These are phyloP conservation scores for Enteromius afrohamiltoni DNA, from an alignment of 2,797 vertebrate species.

Conservation along the genomic window DNA sequence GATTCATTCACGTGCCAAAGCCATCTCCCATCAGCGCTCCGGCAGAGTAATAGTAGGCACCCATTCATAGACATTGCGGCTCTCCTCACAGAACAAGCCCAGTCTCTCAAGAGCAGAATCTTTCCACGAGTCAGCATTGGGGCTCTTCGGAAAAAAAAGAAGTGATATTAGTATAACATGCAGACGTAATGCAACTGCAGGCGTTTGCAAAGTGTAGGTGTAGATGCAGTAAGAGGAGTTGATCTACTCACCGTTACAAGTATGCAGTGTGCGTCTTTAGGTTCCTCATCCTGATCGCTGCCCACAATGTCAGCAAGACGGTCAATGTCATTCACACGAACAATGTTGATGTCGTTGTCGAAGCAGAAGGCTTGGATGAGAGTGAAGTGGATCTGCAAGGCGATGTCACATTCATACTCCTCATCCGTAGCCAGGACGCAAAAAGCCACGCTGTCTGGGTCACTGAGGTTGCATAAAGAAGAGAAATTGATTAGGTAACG, in stretches of 20 bases:
- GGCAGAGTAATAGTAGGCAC: slow-evolving; percentile 91
- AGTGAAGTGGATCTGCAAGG: slow-evolving; percentile 97
- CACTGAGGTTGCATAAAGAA: slow-evolving; percentile 73
- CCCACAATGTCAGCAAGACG: slow-evolving; percentile 88
- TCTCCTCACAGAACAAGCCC: slow-evolving; percentile 90
- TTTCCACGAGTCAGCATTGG: slow-evolving; percentile 90
- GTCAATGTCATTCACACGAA: slow-evolving; percentile 88
- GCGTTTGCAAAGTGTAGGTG: background rate
- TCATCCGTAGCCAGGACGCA: slow-evolving; percentile 92
- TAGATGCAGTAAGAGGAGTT: background rate
- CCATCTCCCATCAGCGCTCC: slow-evolving; percentile 79
- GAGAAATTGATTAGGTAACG: slow-evolving; percentile 19
- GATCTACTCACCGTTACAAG: slow-evolving; percentile 88
- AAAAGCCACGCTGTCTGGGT: slow-evolving; percentile 95
- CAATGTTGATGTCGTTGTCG: slow-evolving; percentile 96
- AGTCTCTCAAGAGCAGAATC: slow-evolving; percentile 90
- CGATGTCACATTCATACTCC: slow-evolving; percentile 93
- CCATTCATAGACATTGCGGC: slow-evolving; percentile 91
- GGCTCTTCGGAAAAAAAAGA: slow-evolving; percentile 78
- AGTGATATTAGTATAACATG: slow-evolving; percentile 25
- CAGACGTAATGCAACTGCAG: background rate
- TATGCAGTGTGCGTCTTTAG: slow-evolving; percentile 94
- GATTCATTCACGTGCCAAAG: slow-evolving; percentile 64
- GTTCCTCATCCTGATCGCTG: slow-evolving; percentile 82
- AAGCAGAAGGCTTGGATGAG: slow-evolving; percentile 98